Base-by-base conservation (phyloP, 2,888 invertebrate species). In the Hanleya hanleyi region DNA sequence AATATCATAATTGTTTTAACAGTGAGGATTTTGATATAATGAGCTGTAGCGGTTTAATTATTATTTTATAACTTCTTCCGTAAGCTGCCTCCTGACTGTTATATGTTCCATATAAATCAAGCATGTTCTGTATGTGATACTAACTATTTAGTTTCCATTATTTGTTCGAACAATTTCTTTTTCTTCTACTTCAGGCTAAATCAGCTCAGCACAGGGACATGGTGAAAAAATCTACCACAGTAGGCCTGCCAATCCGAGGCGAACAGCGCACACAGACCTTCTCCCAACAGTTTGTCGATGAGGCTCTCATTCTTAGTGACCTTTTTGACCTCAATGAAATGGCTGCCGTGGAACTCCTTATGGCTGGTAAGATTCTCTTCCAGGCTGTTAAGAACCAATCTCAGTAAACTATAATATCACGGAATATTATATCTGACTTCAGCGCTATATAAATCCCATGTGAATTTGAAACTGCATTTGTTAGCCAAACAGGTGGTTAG, bases 281-380 rank as follows among this genome's bases (percentile, higher is more conserved):
- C 26, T 95, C 97, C 0, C 95, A 95, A 85, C 95, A 96, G 79
- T 92, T 98, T 32, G 95, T 97, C 2, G 96, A 97, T 90, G 98
- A 99, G 91, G 94, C 96, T 33, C 92, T 97, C n/a, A 96, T 98
- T 67, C 92, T 99, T 82, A 97, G 97, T 81, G 97, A 98, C 87
- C 96, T 98, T 95, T 98, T 96, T 91, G 94, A 96, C 84, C 93
- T 98, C 73, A 97, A 97, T 90, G 98, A 98, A 90, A 95, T 95
- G 84, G 93, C 96, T 77, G 94, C 97, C 0, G 90, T 98, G 79
- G 97, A 98, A 91, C 92, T 99, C 1, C 92, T 99, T 0, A 96
- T 96, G 86, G 96, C 96, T 4, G 93, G 93, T 92, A 83, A 82
- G 82, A 78, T 33, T 12, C 51, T 4, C 5, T 15, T 29, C 32